Base-by-base conservation (phyloP, 2,113 vertebrate genomes). In the Psilopogon haemacephalus region DNA sequence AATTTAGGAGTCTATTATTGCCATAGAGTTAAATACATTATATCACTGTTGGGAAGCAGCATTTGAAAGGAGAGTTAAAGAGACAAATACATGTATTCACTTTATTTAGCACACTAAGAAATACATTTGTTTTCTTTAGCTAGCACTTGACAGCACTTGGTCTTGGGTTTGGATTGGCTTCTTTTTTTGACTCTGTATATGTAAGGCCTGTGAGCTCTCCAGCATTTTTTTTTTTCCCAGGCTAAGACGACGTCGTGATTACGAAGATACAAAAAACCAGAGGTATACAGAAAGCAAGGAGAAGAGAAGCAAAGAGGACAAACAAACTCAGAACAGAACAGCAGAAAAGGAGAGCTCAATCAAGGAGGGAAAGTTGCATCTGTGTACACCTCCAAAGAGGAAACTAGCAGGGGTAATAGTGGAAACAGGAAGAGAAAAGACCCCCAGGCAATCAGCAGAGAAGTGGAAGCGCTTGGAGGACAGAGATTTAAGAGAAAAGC, bases 391-490 rank as follows among this genome's bases (percentile, higher is more conserved):
- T 73, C 95, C 72, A 18, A 98, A 97, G 94, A 92, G 88, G 52
- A 97, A 97, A 92, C 55, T 75, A 37, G 80, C 70, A 50, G 94
- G 58, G 85, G 46, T 87, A 54, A 2, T 50, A 50, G 38, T 91
- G 5, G 98, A 99, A 73, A 93, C 94, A 12, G 90, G 73, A 62
- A 98, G 95, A 88, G 98, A 98, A 46, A 98, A 96, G 75, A 75
- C 84, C 67, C 81, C 94, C n/a, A 97, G 97, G 92, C 97, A 96
- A 32, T 94, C 94, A 16, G 17, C 86, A 58, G 98, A 99, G 28
- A 98, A 98, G 89, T 98, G 98, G 98, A 98, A 98, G 94, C 97
- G 94, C 56, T 97, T 88, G 46, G 98, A 99, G 71, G 98, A 98
- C 40, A 97, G 85, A 95, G 98, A 98, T 14, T 48, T 96, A 35